Evolutionary conservation across 1,140 invertebrate genomes (phyloP).

Genomic region (Aphelinus certus): DNA sequence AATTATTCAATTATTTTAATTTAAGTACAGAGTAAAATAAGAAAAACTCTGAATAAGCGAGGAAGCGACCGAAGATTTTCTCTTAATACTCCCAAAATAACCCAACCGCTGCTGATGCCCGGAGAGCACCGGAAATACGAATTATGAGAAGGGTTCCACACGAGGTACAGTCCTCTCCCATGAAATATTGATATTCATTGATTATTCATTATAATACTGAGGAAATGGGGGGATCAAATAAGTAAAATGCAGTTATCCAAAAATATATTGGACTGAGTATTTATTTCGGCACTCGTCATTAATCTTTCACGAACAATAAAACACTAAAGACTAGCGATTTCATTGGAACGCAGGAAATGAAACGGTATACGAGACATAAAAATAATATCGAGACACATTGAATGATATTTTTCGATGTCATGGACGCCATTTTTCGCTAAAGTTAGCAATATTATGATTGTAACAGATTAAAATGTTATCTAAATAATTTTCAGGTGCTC

Average conservation of each 20-base stretch:
- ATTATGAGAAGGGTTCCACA: too few species aligned
- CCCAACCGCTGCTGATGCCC: too few species aligned
- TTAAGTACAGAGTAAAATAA: too few species aligned
- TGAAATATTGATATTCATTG: too few species aligned
- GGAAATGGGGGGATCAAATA: neutral
- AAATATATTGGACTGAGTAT: constrained; percentile 30
- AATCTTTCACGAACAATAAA: constrained; percentile 29
- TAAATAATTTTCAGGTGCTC: neutral
- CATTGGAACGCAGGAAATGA: constrained; percentile 21
- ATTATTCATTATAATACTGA: neutral
- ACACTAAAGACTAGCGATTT: constrained; percentile 34
- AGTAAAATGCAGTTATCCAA: constrained; percentile 8
- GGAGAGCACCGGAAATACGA: too few species aligned
- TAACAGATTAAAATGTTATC: too few species aligned
- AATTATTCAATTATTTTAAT: too few species aligned
- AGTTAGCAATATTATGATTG: too few species aligned
- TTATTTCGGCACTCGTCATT: constrained; percentile 28
- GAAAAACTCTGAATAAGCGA: too few species aligned
- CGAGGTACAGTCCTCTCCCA: too few species aligned
- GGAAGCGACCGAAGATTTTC: too few species aligned
- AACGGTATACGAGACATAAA: neutral
- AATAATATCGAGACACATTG: constrained; percentile 19
- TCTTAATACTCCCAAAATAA: too few species aligned
- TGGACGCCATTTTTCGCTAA: constrained; percentile 1
- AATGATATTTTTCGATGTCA: constrained; percentile 23